Conservation (phyloP, 2,888 invertebrate genomes). For the Phytoseiulus persimilis region DNA sequence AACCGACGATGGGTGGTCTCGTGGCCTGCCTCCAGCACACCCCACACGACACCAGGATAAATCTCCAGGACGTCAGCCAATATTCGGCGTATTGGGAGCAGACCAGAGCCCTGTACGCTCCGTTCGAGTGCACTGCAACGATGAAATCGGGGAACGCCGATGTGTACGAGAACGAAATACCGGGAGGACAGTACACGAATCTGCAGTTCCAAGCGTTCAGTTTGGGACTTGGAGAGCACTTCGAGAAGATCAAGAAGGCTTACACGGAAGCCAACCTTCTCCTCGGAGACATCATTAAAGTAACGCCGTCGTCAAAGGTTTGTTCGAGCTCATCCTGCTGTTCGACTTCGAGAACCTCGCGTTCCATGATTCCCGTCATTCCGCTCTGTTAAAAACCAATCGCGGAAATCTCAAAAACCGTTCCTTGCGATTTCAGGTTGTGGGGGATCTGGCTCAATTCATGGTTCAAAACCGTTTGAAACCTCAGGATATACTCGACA, state of each 20-base stretch:
- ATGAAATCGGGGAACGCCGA: constrained; percentile 99
- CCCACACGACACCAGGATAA: constrained; percentile 61
- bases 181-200: constrained; percentile 98
- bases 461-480: constrained; percentile 97
- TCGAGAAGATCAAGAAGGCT: constrained; percentile 92
- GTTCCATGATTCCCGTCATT: no score
- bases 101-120: constrained; percentile 76
- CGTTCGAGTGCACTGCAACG: constrained; percentile 94
- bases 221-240: constrained; percentile 87
- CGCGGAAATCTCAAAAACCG: no score
- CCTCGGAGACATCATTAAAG: constrained; percentile 94
- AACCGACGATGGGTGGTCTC: constrained; percentile 97
- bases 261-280: constrained; percentile 83
- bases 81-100: constrained; percentile 99
- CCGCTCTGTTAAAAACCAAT: no score
- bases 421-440: constrained; percentile 59
- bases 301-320: constrained; percentile 45
- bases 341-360: no score
- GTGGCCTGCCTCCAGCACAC: constrained; percentile 77
- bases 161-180: constrained; percentile 95
- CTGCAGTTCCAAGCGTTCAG: constrained; percentile 98
- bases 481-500: constrained; percentile 68
- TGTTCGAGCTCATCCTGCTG: background rate
- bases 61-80: constrained; percentile 71
- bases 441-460: constrained; percentile 96